A percentile compares a stretch with the other conserved stretches of the same genome.
Evolutionary conservation across 2,888 invertebrate species (phyloP).

Genomic region (Piscicola geometra): DNA sequence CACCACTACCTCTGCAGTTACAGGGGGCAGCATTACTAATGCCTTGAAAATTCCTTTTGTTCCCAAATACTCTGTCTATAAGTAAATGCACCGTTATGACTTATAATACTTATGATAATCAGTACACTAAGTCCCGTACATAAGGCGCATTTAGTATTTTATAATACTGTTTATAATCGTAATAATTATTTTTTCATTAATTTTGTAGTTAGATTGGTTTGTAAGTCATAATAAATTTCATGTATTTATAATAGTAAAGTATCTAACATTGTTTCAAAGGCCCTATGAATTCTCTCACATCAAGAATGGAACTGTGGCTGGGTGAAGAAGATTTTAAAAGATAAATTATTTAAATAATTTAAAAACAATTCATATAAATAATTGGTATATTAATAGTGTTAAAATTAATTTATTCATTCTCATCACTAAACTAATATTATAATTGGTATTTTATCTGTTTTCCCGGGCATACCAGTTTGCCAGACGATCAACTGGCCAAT

Average conservation of each 20-base stretch:
- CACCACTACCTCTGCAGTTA: too few species aligned
- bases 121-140: too few species aligned
- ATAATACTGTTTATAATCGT: too few species aligned
- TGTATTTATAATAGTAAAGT: too few species aligned
- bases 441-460: too few species aligned
- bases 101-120: constrained; percentile 7
- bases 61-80: constrained; percentile 26
- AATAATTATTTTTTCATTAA: too few species aligned
- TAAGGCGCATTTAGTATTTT: too few species aligned
- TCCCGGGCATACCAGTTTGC: not conserved
- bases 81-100: not conserved
- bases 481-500: constrained; percentile 22
- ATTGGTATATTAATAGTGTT: not conserved
- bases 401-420: not conserved
- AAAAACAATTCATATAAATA: not conserved
- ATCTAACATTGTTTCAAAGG: too few species aligned
- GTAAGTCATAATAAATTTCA: too few species aligned
- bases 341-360: not conserved
- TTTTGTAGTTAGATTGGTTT: too few species aligned
- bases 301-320: constrained; percentile 19
- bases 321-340: constrained; percentile 5
- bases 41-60: constrained; percentile 13
- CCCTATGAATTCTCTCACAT: constrained; percentile 13
- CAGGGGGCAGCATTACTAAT: not conserved
- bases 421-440: not conserved